A percentile compares a stretch with the other conserved stretches of the same genome.
Evolutionary conservation across 2,797 vertebrate species (phyloP).

Genomic region (Oreochromis grahami): DNA sequence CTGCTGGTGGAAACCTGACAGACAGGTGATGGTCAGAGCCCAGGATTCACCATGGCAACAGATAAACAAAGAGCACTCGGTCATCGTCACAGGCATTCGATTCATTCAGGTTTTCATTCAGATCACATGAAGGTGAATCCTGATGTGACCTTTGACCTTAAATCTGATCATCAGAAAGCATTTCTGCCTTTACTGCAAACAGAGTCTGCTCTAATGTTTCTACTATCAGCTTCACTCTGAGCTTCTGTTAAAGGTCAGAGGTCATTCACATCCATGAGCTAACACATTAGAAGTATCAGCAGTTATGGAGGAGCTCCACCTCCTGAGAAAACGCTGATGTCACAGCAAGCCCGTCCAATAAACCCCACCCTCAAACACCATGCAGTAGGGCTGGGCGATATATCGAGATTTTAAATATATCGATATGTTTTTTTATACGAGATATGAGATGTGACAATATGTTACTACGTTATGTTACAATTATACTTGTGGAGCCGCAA

Average conservation of each 20-base stretch:
- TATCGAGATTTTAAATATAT: neutral
- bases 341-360: neutral
- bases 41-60: neutral
- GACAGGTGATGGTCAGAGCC: neutral
- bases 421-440: fast-evolving
- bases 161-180: neutral
- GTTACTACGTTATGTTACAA: fast-evolving
- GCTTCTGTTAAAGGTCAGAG: neutral
- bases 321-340: neutral
- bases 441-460: neutral
- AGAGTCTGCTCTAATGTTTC: neutral
- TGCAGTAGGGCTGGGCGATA: neutral
- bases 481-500: neutral
- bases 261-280: neutral
- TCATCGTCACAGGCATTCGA: neutral
- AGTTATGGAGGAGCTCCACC: neutral
- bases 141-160: neutral
- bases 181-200: neutral
- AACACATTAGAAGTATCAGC: neutral
- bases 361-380: neutral
- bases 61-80: neutral
- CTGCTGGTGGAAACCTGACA: slow-evolving; percentile 91
- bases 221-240: neutral
- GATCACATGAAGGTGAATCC: neutral
- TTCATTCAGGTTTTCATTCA: neutral